Evolutionary conservation across 2,113 vertebrate species (phyloP).

Genomic region (Struthio camelus): DNA sequence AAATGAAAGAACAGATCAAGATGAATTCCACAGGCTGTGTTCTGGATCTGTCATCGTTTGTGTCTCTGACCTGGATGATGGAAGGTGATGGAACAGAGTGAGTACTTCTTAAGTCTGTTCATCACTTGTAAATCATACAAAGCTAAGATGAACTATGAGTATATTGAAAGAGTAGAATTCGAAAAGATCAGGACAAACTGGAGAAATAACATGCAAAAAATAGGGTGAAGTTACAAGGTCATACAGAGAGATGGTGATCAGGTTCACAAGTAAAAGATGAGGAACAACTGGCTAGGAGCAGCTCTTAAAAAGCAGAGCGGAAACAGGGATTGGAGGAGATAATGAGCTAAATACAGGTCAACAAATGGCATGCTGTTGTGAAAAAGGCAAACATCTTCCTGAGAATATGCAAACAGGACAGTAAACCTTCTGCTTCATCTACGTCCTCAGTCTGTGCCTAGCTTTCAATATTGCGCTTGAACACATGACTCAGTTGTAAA

Average conservation of each 20-base stretch:
- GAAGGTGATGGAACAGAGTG: neutral
- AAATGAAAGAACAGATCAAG: neutral
- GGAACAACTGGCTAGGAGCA: neutral
- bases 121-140: neutral
- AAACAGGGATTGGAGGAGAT: neutral
- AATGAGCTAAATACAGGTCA: neutral
- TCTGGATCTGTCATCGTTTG: neutral
- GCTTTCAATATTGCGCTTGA: neutral
- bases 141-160: neutral
- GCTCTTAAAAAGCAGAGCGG: neutral
- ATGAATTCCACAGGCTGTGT: neutral
- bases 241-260: neutral
- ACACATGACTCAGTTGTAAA: neutral
- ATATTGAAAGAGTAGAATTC: neutral
- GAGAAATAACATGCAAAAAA: neutral
- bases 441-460: neutral
- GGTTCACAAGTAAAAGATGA: neutral
- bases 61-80: neutral
- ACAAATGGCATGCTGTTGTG: neutral
- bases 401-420: neutral
- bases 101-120: too few relatives aligned
- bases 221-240: neutral
- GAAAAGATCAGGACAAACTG: neutral
- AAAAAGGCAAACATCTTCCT: neutral
- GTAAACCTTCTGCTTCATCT: neutral